Percentiles rank a stretch among this genome's conserved stretches.
Evolutionary conservation across 2,888 invertebrate genomes (phyloP).

Genomic region (Oconnorella tubifera): DNA sequence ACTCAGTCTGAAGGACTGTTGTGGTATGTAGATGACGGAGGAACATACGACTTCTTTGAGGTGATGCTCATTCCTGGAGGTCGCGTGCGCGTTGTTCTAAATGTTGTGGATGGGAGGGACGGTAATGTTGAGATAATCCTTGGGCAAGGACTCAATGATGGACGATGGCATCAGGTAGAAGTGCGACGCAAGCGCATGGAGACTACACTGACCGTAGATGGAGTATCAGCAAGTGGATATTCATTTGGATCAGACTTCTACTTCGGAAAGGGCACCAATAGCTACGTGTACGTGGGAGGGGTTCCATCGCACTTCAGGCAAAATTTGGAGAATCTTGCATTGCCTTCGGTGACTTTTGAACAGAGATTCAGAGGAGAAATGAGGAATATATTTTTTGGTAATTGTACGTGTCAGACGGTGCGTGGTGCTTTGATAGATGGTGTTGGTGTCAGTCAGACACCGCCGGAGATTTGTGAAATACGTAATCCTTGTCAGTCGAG

Average conservation of each 20-base stretch:
- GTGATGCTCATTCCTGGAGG: too few relatives aligned
- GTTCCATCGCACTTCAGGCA: constrained; percentile 38
- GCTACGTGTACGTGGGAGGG: constrained; percentile 48
- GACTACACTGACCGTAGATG: constrained; percentile 47
- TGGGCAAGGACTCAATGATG: constrained; percentile 69
- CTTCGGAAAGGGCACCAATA: constrained; percentile 46
- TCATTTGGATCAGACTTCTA: constrained; percentile 48
- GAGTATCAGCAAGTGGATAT: constrained; percentile 37
- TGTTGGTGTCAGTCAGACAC: constrained; percentile 29
- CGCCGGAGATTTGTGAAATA: constrained; percentile 42
- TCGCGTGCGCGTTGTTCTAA: constrained; percentile 67
- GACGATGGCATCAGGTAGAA: constrained; percentile 87
- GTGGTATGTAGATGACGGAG: constrained; percentile 86
- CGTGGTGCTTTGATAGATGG: constrained; percentile 40
- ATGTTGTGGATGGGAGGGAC: constrained; percentile 47
- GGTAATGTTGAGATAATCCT: constrained; percentile 39
- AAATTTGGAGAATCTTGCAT: constrained; percentile 36
- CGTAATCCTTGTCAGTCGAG: constrained; percentile 43
- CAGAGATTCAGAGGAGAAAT: constrained; percentile 42
- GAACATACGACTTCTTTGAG: constrained; percentile 87
- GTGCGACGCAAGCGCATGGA: constrained; percentile 61
- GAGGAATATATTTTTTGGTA: constrained; percentile 50
- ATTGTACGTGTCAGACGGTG: constrained; percentile 47
- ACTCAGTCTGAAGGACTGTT: constrained; percentile 65
- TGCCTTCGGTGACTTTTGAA: constrained; percentile 41